A percentile compares a stretch with the other conserved stretches of the same genome.
Conservation (phyloP, 2,113 vertebrate genomes). For the Gobius niger region DNA sequence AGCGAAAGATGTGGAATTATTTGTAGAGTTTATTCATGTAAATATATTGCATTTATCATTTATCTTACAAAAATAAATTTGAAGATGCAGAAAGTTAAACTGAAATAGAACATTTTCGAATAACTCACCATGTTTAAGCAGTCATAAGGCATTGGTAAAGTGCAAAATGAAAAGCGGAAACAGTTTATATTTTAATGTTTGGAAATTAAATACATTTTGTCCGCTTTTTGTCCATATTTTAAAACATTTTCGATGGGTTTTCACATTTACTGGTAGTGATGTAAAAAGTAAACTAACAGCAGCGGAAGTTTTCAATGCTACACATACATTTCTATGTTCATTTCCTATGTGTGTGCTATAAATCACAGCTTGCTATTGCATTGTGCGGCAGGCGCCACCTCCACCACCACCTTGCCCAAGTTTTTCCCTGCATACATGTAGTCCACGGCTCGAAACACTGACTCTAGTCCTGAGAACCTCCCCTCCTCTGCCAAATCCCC, state of each 20-base stretch:
- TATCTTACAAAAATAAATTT: neutral
- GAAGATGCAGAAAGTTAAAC: neutral
- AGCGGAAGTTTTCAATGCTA: too few relatives aligned
- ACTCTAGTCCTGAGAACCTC: constrained; percentile 86
- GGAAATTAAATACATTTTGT: neutral
- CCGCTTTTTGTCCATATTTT: too few relatives aligned
- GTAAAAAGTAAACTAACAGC: too few relatives aligned
- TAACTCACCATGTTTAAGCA: neutral
- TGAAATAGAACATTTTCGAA: neutral
- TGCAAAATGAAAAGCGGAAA: neutral
- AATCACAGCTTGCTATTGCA: constrained; percentile 88
- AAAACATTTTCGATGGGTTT: too few relatives aligned
- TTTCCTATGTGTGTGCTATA: constrained; percentile 3
- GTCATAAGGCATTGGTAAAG: neutral
- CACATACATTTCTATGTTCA: neutral
- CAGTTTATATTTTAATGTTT: neutral
- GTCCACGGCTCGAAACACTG: constrained; percentile 88
- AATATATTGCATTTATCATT: constrained; percentile 1
- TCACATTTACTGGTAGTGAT: too few relatives aligned
- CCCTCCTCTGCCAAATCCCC: constrained; percentile 81
- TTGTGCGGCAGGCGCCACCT: constrained; percentile 79
- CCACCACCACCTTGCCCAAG: constrained; percentile 90
- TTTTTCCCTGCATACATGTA: constrained; percentile 92
- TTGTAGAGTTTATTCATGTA: constrained; percentile 29
- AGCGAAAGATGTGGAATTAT: neutral